Conservation (phyloP, 2,888 invertebrate genomes). For the Nemurella pictetii region DNA sequence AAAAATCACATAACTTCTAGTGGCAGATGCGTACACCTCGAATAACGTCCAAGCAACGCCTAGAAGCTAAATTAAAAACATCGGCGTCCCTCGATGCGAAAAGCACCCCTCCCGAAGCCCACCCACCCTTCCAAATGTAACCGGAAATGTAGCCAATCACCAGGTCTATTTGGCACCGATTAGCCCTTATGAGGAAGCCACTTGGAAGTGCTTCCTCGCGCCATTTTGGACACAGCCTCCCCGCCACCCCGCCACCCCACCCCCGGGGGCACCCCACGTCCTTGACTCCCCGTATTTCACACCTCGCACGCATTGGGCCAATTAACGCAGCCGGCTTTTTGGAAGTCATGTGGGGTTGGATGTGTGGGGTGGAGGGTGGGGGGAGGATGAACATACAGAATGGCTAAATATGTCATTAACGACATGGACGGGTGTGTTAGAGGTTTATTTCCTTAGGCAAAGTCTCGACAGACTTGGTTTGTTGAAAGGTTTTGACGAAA, state of each 20-base stretch:
- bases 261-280: slow-evolving; percentile 29
- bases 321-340: neutral
- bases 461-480: too few relatives aligned
- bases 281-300: slow-evolving; percentile 18
- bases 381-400: neutral
- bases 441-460: too few relatives aligned
- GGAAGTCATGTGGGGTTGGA: neutral
- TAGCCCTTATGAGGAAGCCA: neutral
- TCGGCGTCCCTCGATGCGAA: neutral
- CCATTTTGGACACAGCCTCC: slow-evolving; percentile 4
- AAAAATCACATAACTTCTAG: too few relatives aligned
- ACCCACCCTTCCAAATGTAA: neutral
- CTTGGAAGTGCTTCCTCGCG: neutral
- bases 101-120: slow-evolving; percentile 12
- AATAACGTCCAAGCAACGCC: too few relatives aligned
- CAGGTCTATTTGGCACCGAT: slow-evolving; percentile 21
- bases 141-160: slow-evolving; percentile 21
- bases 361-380: neutral
- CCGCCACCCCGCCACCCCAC: neutral
- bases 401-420: neutral
- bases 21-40: too few relatives aligned
- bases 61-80: neutral
- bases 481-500: too few relatives aligned
- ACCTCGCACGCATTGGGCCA: slow-evolving; percentile 3
- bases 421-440: too few relatives aligned